These are phyloP conservation scores for Strix aluco DNA, from an alignment of 2,113 vertebrate species.

Conservation along the genomic window DNA sequence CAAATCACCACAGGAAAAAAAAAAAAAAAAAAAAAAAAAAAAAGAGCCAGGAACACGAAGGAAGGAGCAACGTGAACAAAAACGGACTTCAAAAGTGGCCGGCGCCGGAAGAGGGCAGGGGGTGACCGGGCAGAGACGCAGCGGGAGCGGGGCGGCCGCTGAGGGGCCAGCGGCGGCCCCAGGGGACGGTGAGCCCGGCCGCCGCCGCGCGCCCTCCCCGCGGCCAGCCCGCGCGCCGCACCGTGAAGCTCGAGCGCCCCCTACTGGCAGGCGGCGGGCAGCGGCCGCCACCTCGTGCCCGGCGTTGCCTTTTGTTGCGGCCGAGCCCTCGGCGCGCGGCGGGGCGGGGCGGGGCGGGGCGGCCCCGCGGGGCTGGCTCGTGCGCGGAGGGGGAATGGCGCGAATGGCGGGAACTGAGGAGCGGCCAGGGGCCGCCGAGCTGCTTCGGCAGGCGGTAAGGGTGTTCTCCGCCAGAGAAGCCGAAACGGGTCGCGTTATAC, in stretches of 20 bases:
- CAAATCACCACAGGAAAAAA: neutral
- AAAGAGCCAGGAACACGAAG: neutral
- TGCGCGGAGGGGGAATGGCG: no score
- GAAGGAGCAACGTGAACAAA: neutral
- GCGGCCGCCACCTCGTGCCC: neutral
- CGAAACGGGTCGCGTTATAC: no score
- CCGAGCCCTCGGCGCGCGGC: neutral
- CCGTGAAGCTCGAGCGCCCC: slow-evolving; percentile 85
- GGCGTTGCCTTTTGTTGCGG: neutral
- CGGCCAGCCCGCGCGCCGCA: neutral
- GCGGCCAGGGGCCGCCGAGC: rapidly evolving
- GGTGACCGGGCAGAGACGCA: neutral
- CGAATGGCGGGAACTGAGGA: neutral
- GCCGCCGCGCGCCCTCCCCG: neutral
- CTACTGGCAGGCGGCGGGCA: slow-evolving; percentile 73
- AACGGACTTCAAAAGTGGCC: no score
- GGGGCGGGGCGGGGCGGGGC: neutral
- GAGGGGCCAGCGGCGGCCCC: slow-evolving; percentile 4
- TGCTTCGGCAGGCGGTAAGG: rapidly evolving
- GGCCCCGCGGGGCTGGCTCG: rapidly evolving
- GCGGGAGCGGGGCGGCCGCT: neutral
- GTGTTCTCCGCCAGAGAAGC: no score
- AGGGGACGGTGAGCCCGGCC: neutral
- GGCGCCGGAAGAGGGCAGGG: neutral
- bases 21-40: neutral